Conservation (phyloP, 2,888 invertebrate genomes). For the Ectemnius lituratus region DNA sequence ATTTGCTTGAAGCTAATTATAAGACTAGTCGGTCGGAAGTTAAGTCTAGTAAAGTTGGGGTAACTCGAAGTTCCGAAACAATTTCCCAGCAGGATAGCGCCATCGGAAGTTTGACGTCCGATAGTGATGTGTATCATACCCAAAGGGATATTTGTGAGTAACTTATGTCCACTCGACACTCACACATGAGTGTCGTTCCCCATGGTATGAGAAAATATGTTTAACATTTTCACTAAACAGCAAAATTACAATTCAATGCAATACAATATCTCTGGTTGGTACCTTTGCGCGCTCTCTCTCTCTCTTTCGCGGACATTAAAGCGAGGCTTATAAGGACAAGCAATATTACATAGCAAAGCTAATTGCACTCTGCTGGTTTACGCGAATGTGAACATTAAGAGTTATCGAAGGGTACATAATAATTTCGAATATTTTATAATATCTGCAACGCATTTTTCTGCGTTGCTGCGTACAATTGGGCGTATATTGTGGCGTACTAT, state of each 20-base stretch:
- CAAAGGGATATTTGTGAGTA: conserved; percentile 66
- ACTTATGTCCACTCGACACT: conserved; percentile 27
- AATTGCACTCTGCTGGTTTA: conserved; percentile 35
- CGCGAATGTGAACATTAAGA: conserved; percentile 28
- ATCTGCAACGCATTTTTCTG: conserved; percentile 31
- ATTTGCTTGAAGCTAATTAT: conserved; percentile 67
- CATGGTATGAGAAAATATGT: conserved; percentile 13
- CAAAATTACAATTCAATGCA: conserved; percentile 30
- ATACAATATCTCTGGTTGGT: conserved; percentile 12
- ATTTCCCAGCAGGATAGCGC: conserved; percentile 72
- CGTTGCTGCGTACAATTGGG: conserved; percentile 41
- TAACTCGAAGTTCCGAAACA: conserved; percentile 71
- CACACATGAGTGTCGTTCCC: conserved; percentile 3
- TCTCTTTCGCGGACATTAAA: conserved; percentile 39
- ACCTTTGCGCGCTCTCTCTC: conserved; percentile 26
- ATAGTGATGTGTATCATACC: conserved; percentile 68
- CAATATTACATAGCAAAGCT: conserved; percentile 39
- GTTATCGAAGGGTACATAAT: conserved; percentile 16
- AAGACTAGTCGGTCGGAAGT: conserved; percentile 67
- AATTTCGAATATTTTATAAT: conserved; percentile 19
- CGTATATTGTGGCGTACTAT: conserved; percentile 43
- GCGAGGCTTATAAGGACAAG: conserved; percentile 38
- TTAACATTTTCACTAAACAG: conserved; percentile 42
- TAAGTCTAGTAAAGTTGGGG: conserved; percentile 66
- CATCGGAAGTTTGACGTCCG: conserved; percentile 69